Conservation (phyloP, 2,888 invertebrate genomes). For the Seira ritae region DNA sequence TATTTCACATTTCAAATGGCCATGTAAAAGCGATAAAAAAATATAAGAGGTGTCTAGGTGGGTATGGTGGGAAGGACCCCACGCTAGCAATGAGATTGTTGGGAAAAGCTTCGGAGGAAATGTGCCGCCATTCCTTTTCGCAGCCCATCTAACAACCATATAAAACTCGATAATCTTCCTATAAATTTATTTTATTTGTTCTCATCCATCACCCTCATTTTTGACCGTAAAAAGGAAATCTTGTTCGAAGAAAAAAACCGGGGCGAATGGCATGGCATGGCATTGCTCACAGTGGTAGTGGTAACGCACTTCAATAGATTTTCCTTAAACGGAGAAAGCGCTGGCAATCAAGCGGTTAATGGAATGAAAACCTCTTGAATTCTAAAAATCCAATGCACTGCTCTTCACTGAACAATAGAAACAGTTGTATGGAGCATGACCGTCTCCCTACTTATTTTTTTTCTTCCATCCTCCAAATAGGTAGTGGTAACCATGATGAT, state of each 20-base stretch:
- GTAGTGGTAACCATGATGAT: no score
- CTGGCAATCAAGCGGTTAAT: not conserved
- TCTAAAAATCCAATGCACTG: not conserved
- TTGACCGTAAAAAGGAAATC: conserved; percentile 38
- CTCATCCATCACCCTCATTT: conserved; percentile 66
- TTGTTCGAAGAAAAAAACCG: no score
- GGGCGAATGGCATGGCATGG: no score
- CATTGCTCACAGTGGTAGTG: no score
- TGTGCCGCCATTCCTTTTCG: conserved; percentile 44
- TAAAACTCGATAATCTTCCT: conserved; percentile 66
- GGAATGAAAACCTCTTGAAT: conserved; percentile 14
- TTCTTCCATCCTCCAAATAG: no score
- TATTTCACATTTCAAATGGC: conserved; percentile 44
- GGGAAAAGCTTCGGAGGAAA: conserved; percentile 17
- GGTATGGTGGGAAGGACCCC: not conserved
- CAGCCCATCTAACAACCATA: conserved; percentile 51
- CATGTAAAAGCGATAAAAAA: conserved; percentile 61
- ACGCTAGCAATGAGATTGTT: conserved; percentile 20
- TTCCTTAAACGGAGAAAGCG: not conserved
- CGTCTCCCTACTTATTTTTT: no score
- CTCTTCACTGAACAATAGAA: not conserved
- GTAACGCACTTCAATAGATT: not conserved
- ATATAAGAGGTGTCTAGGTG: conserved; percentile 25
- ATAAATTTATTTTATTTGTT: conserved; percentile 65
- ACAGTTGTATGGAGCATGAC: not conserved